Evolutionary conservation across 2,797 vertebrate species (phyloP), one percentile per base, ranked within the genome.

Genomic region (Fringilla coelebs): DNA sequence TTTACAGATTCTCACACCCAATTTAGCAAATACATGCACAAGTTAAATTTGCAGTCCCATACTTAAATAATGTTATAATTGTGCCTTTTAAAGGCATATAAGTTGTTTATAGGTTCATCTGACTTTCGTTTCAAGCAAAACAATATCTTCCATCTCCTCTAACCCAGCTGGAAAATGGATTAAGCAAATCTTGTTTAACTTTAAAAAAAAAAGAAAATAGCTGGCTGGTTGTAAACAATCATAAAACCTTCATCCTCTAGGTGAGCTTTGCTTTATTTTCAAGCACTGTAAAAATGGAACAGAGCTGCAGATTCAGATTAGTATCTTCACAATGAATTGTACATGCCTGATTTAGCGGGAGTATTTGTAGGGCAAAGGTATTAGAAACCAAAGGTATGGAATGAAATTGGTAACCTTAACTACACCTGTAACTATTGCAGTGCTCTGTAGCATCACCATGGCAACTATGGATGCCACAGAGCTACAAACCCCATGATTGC

Each of bases 11-110:
- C 54, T 87, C 78, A 70, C 54, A 81, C 21, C 15, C 40, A 85
- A 58, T 96, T 93, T 88, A 92, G 75, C 24, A 95, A 94, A 92
- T 62, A 34, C 17, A 62, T 70, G 72, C 82, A 89, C 43, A 85
- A 85, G 22, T 63, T 88, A 85, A 80, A 88, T 81, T 89, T 89
- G 54, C 26, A 92, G 31, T 45, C 57, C 68, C 88, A 22, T 68
- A 85, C 15, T 83, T 78, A 77, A 11, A n/a, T 10, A 51, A 45
- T 79, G 68, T 73, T 72, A 68, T 93, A 92, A 91, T 91, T 92
- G 46, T 78, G 17, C 40, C 38, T 94, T 92, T 92, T 66, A 91
- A 84, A 93, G 32, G 24, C 26, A 78, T 66, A 6, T 40, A 63
- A 89, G 45, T 62, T 89, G 49, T 89, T 92, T 91, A 48, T 66